phyloP scores from a whole-genome alignment of 1,140 invertebrate genomes.

The Aphelinus certus region DNA sequence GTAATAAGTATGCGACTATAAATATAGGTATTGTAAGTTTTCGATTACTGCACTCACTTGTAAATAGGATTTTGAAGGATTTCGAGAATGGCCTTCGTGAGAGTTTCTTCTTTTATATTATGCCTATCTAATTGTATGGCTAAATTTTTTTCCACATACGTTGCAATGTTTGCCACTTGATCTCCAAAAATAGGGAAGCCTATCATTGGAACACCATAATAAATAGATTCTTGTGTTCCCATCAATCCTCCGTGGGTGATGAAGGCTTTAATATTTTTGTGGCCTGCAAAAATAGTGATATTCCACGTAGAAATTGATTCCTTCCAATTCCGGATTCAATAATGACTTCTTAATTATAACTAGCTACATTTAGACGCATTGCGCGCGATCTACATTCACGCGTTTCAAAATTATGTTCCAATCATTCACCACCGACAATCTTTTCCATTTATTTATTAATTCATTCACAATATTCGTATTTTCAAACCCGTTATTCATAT shows the following conservation, averaged over 20 bases:
- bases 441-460: too few species aligned
- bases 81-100: conserved; percentile 38
- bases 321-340: too few species aligned
- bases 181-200: conserved; percentile 58
- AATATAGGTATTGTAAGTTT: neutral
- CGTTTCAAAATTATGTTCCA: too few species aligned
- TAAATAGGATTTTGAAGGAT: conserved; percentile 43
- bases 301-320: too few species aligned
- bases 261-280: conserved; percentile 67
- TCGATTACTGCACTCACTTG: conserved; percentile 32
- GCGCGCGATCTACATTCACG: too few species aligned
- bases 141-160: conserved; percentile 36
- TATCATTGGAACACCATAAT: conserved; percentile 50
- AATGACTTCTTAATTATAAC: too few species aligned
- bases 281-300: conserved; percentile 47
- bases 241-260: conserved; percentile 69
- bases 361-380: too few species aligned
- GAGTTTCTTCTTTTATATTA: conserved; percentile 34
- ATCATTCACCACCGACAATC: too few species aligned
- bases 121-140: conserved; percentile 32
- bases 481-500: too few species aligned
- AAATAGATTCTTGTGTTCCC: conserved; percentile 60
- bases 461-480: too few species aligned
- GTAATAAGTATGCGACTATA: too few species aligned
- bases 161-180: conserved; percentile 45